Conservation (phyloP, 2,113 vertebrate species). For the Alexandromys fortis region DNA sequence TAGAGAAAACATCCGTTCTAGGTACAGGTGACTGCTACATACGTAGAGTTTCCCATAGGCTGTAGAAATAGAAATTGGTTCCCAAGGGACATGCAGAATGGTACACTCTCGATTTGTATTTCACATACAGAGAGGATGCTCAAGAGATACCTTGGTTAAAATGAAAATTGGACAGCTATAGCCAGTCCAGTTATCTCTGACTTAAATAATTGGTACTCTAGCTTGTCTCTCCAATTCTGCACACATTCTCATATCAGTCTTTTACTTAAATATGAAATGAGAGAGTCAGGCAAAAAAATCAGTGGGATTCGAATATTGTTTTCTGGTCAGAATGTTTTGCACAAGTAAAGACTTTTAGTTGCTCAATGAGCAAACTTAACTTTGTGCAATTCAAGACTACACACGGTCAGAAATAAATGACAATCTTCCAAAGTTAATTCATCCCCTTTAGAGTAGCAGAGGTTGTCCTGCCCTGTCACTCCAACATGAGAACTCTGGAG, state of each 20-base stretch:
- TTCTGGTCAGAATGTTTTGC: neutral
- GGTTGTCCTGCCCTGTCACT: neutral
- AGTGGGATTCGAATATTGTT: neutral
- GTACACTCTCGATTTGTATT: neutral
- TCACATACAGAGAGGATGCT: neutral
- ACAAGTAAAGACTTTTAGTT: conserved; percentile 17
- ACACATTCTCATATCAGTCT: neutral
- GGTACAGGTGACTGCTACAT: neutral
- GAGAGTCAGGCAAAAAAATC: neutral
- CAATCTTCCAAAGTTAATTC: neutral
- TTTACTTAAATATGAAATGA: conserved; percentile 45
- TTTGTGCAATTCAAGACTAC: neutral
- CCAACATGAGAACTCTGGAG: neutral
- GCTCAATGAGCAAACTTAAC: neutral
- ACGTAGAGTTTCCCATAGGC: neutral
- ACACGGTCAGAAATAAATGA: neutral
- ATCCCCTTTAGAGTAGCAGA: neutral
- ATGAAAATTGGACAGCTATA: neutral
- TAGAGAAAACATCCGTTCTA: conserved; percentile 18
- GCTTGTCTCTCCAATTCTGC: neutral
- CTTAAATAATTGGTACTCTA: neutral
- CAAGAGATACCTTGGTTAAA: neutral
- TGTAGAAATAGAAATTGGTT: conserved; percentile 8
- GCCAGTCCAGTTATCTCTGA: neutral
- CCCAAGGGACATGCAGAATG: neutral